Percentiles rank a stretch among this genome's conserved stretches.
Conservation (phyloP, 2,797 vertebrate genomes). For the Champsocephalus gunnari region DNA sequence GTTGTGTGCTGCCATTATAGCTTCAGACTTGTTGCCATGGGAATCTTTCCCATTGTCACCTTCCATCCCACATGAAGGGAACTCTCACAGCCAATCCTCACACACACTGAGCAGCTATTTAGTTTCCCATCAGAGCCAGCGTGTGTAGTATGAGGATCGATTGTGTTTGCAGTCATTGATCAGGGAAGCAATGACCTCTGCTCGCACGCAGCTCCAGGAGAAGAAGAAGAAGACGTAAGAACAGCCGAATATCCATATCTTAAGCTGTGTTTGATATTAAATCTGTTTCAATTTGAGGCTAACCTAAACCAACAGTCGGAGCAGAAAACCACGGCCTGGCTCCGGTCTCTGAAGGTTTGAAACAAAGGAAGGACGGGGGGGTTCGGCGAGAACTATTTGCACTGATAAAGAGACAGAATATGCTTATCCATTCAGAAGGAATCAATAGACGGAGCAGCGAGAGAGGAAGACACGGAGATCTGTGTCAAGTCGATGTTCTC, state of each 20-base stretch:
- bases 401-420: constrained; percentile 69
- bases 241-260: constrained; percentile 75
- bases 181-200: constrained; percentile 74
- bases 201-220: constrained; percentile 39
- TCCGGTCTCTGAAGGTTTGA: constrained; percentile 63
- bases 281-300: constrained; percentile 68
- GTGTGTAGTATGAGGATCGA: constrained; percentile 65
- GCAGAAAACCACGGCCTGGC: constrained; percentile 38
- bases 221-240: constrained; percentile 51
- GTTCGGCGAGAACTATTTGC: constrained; percentile 47
- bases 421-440: constrained; percentile 68
- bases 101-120: constrained; percentile 54
- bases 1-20: constrained; percentile 34
- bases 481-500: constrained; percentile 68
- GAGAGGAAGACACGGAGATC: constrained; percentile 24
- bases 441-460: constrained; percentile 60
- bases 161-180: constrained; percentile 80
- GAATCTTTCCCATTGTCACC: constrained; percentile 55
- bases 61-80: constrained; percentile 48
- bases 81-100: constrained; percentile 47
- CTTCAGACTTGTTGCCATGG: constrained; percentile 61
- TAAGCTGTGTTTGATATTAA: constrained; percentile 65
- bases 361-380: constrained; percentile 20
- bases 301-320: constrained; percentile 50
- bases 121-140: constrained; percentile 67